phyloP scores from a whole-genome alignment of 1,140 invertebrate species.

The Episyrphus balteatus region DNA sequence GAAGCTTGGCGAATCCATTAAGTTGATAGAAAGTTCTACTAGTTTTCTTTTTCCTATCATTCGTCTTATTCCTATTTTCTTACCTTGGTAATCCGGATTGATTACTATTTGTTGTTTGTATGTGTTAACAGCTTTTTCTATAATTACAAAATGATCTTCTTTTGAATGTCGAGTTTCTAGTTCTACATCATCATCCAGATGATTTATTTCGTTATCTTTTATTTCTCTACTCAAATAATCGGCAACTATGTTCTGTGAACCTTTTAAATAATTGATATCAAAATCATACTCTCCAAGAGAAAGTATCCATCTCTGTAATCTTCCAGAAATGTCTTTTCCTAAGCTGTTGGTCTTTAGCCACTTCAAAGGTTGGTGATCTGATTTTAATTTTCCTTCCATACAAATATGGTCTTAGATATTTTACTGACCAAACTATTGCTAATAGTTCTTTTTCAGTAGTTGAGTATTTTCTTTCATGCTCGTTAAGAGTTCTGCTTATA shows the following conservation, averaged over 20 bases:
- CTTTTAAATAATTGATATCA: constrained; percentile 9
- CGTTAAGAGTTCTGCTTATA: constrained; percentile 1
- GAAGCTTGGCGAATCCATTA: too few species aligned
- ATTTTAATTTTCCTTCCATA: constrained; percentile 5
- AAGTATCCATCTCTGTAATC: constrained; percentile 8
- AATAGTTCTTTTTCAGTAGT: constrained; percentile 7
- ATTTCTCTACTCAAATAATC: constrained; percentile 5
- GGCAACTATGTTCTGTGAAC: constrained; percentile 6
- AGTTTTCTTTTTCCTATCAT: too few species aligned
- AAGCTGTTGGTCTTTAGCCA: constrained; percentile 1
- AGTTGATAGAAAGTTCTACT: too few species aligned
- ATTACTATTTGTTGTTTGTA: too few species aligned
- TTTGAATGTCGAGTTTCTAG: too few species aligned
- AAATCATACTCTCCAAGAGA: constrained; percentile 8
- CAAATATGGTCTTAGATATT: constrained; percentile 7
- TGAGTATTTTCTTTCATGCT: constrained; percentile 5
- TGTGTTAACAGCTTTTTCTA: too few species aligned
- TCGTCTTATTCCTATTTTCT: too few species aligned
- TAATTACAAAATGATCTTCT: too few species aligned
- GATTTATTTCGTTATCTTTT: too few species aligned
- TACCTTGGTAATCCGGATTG: too few species aligned
- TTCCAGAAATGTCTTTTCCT: background rate
- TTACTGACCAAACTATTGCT: constrained; percentile 3
- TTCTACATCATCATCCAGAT: too few species aligned
- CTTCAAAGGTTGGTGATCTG: constrained; percentile 7